phyloP scores from a whole-genome alignment of 2,797 vertebrate genomes.

The Thamnophis elegans region DNA sequence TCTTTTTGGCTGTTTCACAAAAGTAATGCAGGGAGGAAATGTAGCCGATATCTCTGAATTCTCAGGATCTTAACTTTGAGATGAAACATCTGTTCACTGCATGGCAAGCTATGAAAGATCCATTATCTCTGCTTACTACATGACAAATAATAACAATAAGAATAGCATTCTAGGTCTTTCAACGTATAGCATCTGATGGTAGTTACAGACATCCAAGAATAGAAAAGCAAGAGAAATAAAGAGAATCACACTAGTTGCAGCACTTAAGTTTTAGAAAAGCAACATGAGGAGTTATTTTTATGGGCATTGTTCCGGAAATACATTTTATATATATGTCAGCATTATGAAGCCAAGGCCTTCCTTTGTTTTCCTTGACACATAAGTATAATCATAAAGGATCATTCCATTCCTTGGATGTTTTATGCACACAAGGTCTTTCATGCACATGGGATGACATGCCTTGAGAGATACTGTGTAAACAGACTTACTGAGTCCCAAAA shows the following conservation, averaged over 20 bases:
- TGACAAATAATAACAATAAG: slow-evolving; percentile 45
- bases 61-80: slow-evolving; percentile 31
- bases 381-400: rapidly evolving
- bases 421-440: not conserved
- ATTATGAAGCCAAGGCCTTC: slow-evolving; percentile 29
- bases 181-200: slow-evolving; percentile 51
- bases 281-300: slow-evolving; percentile 42
- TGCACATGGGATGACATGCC: slow-evolving; percentile 9
- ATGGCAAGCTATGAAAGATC: slow-evolving; percentile 30
- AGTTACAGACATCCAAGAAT: slow-evolving; percentile 48
- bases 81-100: slow-evolving; percentile 50
- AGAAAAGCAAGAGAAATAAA: slow-evolving; percentile 49
- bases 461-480: slow-evolving; percentile 11
- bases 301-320: slow-evolving; percentile 49
- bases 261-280: slow-evolving; percentile 18
- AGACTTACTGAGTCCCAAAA: slow-evolving; percentile 27
- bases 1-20: slow-evolving; percentile 8
- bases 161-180: slow-evolving; percentile 43
- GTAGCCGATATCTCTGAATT: slow-evolving; percentile 30
- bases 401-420: slow-evolving; percentile 17
- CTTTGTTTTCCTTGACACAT: rapidly evolving
- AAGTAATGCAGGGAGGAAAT: slow-evolving; percentile 21
- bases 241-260: slow-evolving; percentile 54
- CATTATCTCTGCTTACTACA: slow-evolving; percentile 18
- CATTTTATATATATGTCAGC: not conserved